Evolutionary conservation across 2,113 vertebrate genomes (phyloP).

Genomic region (Brachirus orientalis): DNA sequence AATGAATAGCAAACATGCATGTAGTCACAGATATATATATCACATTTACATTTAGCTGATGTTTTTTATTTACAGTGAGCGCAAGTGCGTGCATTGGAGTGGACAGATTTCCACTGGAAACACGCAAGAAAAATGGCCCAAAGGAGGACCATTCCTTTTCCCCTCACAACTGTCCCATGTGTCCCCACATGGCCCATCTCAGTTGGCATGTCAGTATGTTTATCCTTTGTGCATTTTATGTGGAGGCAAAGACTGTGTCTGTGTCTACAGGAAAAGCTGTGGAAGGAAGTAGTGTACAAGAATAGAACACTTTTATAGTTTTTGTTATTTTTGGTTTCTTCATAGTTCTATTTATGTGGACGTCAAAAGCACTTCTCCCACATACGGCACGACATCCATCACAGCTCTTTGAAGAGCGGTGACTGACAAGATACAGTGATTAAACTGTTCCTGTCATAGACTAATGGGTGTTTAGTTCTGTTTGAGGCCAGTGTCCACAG

Average conservation of each 20-base stretch:
- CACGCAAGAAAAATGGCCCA: constrained; percentile 12
- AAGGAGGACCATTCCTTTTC: neutral
- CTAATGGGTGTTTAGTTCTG: constrained; percentile 12
- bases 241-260: neutral
- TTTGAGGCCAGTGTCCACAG: constrained; percentile 27
- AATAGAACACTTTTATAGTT: constrained; percentile 25
- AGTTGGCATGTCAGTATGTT: neutral
- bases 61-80: constrained; percentile 32
- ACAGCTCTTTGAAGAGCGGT: constrained; percentile 2
- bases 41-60: constrained; percentile 60
- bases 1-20: no score
- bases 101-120: neutral
- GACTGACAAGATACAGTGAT: neutral
- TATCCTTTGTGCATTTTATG: no score
- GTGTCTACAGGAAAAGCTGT: constrained; percentile 2
- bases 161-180: neutral
- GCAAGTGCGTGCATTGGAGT: neutral
- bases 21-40: constrained; percentile 32
- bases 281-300: constrained; percentile 3
- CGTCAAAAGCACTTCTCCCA: constrained; percentile 7
- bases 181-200: constrained; percentile 19
- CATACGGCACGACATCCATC: neutral
- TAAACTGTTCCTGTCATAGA: constrained; percentile 4
- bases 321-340: constrained; percentile 32
- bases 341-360: constrained; percentile 15